Evolutionary conservation across 2,888 invertebrate genomes (phyloP), one percentile per base, ranked within the genome.

Genomic region (Abscondita cerata): DNA sequence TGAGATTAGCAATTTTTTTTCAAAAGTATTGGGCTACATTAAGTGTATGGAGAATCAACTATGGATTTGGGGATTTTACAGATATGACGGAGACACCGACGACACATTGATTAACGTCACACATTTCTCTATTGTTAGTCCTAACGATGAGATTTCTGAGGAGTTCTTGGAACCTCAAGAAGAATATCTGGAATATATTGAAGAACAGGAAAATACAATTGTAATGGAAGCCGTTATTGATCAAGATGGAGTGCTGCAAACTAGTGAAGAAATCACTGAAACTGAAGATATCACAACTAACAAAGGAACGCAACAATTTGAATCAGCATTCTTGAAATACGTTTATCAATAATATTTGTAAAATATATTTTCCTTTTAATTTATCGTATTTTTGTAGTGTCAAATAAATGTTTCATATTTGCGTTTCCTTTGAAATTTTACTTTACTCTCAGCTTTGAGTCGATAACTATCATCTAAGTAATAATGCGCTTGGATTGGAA

Each of bases 141-240:
- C 53, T 1, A 59, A 64, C 16, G 63, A 66, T 3, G 63, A 64
- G 13, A 56, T 61, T 41, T 18, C 59, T 25, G 70, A 72, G 81
- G 82, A 82, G 79, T 81, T 12, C 80, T 82, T 73, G 77, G 82
- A 82, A 72, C 81, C 76, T 62, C 77, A 79, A 64, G 65, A 64
- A 6, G 80, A 79, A 62, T 72, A 68, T 9, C 70, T 72, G 44
- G 75, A 75, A 54, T 69, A 68, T 18, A 66, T 65, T 15, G 71
- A 70, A 11, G 55, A 50, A 5, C 66, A 68, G 15, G 54, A 63
- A 2, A 61, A 68, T 9, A 68, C 71, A 8, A 68, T 75, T 8
- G 71, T 76, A 34, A 73, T 75, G 73, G 76, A 76, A 25, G 76
- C 73, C 1, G 74, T 76, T 2, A 68, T 75, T 5, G 73, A 74